Percentiles rank a stretch among this genome's conserved stretches.
phyloP scores from a whole-genome alignment of 1,140 invertebrate species.

The Polypedilum vanderplanki region DNA sequence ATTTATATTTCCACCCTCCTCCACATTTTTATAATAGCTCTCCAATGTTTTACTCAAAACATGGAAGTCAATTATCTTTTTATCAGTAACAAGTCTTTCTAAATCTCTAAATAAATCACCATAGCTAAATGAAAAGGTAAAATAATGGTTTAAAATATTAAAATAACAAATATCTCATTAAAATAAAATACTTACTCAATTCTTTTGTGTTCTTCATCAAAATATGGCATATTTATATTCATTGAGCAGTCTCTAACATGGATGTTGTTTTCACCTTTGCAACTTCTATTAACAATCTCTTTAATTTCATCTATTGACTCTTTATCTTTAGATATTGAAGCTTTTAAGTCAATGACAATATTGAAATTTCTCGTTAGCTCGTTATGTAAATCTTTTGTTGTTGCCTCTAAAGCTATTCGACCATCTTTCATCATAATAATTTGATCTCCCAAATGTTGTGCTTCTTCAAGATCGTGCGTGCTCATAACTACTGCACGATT shows the following conservation, averaged over 20 bases:
- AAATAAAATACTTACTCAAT: neutral
- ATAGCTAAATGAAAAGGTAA: neutral
- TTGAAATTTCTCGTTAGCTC: neutral
- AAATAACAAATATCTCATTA: neutral
- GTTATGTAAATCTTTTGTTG: constrained; percentile 9
- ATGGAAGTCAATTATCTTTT: neutral
- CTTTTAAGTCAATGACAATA: neutral
- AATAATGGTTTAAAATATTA: neutral
- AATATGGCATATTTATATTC: neutral
- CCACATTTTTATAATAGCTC: neutral
- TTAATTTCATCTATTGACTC: neutral
- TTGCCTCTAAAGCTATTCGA: constrained; percentile 12
- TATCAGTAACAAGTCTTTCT: neutral
- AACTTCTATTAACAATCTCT: neutral
- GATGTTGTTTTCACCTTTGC: neutral
- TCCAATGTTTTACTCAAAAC: neutral
- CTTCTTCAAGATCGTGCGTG: constrained; percentile 63
- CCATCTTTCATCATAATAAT: constrained; percentile 58
- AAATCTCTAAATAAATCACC: neutral
- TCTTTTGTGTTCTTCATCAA: neutral
- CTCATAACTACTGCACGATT: constrained; percentile 63
- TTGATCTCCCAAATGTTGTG: constrained; percentile 58
- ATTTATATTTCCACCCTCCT: neutral
- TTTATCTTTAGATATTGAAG: neutral
- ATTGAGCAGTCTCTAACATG: neutral